Evolutionary conservation across 2,888 invertebrate species (phyloP).

Genomic region (Cephus nigrinus): DNA sequence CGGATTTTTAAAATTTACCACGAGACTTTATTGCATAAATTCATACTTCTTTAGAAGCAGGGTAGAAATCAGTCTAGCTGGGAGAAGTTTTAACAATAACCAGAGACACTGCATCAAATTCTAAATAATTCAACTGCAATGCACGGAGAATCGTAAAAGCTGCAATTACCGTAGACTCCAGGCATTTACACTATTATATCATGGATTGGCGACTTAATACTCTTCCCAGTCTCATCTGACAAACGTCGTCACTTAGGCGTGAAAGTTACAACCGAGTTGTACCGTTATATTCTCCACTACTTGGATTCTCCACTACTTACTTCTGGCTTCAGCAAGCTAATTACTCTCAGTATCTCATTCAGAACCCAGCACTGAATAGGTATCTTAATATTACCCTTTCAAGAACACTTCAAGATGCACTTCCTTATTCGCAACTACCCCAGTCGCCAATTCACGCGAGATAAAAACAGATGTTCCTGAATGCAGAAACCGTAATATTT

Average conservation of each 20-base stretch:
- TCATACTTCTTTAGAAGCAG: not conserved
- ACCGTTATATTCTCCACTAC: not conserved
- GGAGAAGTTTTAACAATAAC: not conserved
- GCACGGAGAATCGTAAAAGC: not conserved
- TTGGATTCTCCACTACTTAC: not conserved
- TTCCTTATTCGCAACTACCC: not conserved
- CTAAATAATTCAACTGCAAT: not conserved
- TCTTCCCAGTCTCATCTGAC: not conserved
- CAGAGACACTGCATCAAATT: not conserved
- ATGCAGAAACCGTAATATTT: not conserved
- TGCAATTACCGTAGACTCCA: not conserved
- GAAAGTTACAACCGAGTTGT: not conserved
- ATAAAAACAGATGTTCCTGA: not conserved
- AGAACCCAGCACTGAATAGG: slow-evolving; percentile 3
- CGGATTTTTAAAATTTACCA: not conserved
- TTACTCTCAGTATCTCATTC: slow-evolving; percentile 16
- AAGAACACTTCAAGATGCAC: slow-evolving; percentile 2
- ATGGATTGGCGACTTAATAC: not conserved
- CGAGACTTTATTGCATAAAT: not conserved
- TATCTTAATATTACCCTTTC: slow-evolving; percentile 14
- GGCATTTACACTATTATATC: not conserved
- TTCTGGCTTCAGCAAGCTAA: slow-evolving; percentile 14
- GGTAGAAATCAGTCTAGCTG: not conserved
- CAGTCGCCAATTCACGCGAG: not conserved
- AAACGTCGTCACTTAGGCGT: not conserved